Percentiles rank a stretch among this genome's conserved stretches.
Conservation (phyloP, 2,113 vertebrate genomes). For the Pseudorectes ferrugineus region DNA sequence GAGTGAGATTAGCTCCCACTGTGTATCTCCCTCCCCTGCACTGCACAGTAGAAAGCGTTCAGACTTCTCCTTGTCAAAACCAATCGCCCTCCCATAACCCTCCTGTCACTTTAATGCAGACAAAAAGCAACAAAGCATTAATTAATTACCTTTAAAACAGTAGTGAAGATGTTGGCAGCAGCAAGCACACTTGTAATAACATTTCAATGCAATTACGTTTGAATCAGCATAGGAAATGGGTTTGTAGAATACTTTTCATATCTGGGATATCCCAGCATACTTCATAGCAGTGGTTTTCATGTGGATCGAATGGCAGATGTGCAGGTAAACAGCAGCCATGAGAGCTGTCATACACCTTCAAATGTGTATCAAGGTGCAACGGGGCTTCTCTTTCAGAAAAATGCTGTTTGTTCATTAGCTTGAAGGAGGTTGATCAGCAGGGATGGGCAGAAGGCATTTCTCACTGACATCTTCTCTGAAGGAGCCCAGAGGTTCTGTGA, state of each 20-base stretch:
- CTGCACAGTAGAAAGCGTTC: background rate
- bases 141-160: conserved; percentile 55
- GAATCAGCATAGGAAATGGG: background rate
- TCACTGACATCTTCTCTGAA: background rate
- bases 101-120: conserved; percentile 57
- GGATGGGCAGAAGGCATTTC: background rate
- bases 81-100: conserved; percentile 49
- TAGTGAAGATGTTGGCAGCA: conserved; percentile 30
- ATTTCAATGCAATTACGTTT: background rate
- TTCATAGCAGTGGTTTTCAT: background rate
- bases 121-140: conserved; percentile 59
- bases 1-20: conserved; percentile 40
- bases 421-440: background rate
- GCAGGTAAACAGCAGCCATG: background rate
- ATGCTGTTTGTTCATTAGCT: background rate
- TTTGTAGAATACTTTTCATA: background rate
- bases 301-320: background rate
- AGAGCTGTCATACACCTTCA: background rate
- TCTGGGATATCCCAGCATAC: background rate
- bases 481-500: background rate
- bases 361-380: background rate
- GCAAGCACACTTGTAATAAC: background rate
- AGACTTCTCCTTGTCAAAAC: conserved; percentile 59
- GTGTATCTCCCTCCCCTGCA: conserved; percentile 27
- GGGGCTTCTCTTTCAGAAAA: background rate